phyloP scores from a whole-genome alignment of 2,888 invertebrate genomes.

The Pherbina coryleti region DNA sequence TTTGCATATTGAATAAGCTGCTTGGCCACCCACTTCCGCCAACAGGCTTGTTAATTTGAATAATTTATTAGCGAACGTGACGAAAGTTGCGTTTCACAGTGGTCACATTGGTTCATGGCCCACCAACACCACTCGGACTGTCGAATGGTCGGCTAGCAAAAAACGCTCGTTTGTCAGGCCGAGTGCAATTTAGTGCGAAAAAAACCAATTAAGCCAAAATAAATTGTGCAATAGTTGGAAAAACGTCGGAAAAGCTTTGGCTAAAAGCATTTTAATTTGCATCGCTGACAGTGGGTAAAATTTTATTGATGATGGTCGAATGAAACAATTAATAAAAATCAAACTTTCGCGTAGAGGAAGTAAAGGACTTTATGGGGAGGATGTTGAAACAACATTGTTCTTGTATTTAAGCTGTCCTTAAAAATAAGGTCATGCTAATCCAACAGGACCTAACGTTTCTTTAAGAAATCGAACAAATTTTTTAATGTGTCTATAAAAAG shows the following conservation, averaged over 20 bases:
- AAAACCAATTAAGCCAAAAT: slow-evolving; percentile 38
- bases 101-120: slow-evolving; percentile 1
- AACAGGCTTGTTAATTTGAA: slow-evolving; percentile 60
- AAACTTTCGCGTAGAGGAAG: neutral
- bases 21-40: neutral
- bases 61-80: slow-evolving; percentile 65
- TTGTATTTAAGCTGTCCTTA: too few species aligned
- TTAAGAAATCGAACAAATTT: too few species aligned
- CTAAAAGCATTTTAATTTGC: slow-evolving; percentile 39
- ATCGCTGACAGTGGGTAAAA: slow-evolving; percentile 13
- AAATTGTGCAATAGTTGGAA: slow-evolving; percentile 30
- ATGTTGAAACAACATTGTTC: too few species aligned
- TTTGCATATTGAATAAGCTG: neutral
- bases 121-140: neutral
- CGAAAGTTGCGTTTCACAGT: slow-evolving; percentile 56
- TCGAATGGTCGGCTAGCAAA: neutral
- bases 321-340: slow-evolving; percentile 21
- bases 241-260: slow-evolving; percentile 2
- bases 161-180: slow-evolving; percentile 22
- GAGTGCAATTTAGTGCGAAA: slow-evolving; percentile 31
- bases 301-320: slow-evolving; percentile 23
- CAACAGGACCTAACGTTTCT: too few species aligned
- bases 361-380: too few species aligned
- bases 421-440: too few species aligned
- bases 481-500: too few species aligned